Evolutionary conservation across 2,797 vertebrate species (phyloP).

Genomic region (Pseudochaenichthys georgianus): DNA sequence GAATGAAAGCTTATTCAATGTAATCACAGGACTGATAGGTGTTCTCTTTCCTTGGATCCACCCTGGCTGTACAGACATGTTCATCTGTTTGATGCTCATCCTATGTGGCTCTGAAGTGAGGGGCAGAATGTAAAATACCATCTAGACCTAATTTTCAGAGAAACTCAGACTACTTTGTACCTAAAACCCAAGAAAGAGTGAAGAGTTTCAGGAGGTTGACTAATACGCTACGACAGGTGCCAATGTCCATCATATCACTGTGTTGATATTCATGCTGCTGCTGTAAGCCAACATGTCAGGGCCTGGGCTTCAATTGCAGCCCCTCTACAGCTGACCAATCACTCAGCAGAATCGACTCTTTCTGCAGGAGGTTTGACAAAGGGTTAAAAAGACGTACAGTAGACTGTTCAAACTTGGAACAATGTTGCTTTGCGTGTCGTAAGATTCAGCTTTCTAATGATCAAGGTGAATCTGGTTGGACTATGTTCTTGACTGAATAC

Average conservation of each 20-base stretch:
- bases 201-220: conserved; percentile 55
- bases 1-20: background rate
- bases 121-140: conserved; percentile 28
- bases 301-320: conserved; percentile 43
- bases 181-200: conserved; percentile 58
- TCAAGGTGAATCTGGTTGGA: conserved; percentile 41
- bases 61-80: background rate
- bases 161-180: conserved; percentile 62
- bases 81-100: conserved; percentile 31
- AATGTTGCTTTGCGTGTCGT: conserved; percentile 19
- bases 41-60: conserved; percentile 3
- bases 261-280: conserved; percentile 65
- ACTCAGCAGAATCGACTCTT: conserved; percentile 50
- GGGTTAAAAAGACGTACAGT: conserved; percentile 12
- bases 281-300: conserved; percentile 75
- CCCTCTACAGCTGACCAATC: conserved; percentile 62
- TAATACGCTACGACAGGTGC: conserved; percentile 83
- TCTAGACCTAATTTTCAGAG: conserved; percentile 12
- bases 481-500: conserved; percentile 24
- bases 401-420: conserved; percentile 3
- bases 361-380: conserved; percentile 47
- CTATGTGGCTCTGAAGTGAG: conserved; percentile 12
- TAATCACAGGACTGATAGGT: background rate
- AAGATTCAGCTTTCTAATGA: conserved; percentile 32
- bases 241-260: conserved; percentile 81